A percentile compares a stretch with the other conserved stretches of the same genome.
Evolutionary conservation across 2,113 vertebrate genomes (phyloP).

Genomic region (Cacatua alba): DNA sequence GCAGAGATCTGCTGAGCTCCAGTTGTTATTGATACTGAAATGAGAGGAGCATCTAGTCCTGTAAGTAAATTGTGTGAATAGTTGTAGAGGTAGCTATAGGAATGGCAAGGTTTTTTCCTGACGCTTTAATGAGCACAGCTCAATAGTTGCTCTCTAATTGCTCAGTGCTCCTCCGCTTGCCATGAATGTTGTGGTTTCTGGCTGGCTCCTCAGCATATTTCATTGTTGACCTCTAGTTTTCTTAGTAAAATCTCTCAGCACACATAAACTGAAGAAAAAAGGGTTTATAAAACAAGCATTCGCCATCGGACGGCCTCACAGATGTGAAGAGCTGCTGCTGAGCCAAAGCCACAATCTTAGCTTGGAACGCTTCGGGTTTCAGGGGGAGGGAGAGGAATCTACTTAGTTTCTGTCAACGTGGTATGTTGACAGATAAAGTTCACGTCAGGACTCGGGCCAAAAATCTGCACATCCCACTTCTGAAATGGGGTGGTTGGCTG

Average conservation of each 20-base stretch:
- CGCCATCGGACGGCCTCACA: neutral
- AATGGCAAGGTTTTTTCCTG: neutral
- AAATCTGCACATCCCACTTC: neutral
- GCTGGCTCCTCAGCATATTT: neutral
- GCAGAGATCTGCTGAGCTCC: neutral
- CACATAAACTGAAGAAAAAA: neutral
- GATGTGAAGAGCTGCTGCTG: neutral
- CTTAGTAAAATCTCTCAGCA: neutral
- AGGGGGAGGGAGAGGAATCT: neutral
- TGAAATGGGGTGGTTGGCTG: neutral
- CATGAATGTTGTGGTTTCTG: slow-evolving; percentile 23
- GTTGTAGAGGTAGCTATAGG: neutral
- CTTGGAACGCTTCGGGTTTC: neutral
- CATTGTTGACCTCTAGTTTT: neutral
- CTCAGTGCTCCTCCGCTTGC: neutral
- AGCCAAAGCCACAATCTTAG: neutral
- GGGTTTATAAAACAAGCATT: neutral
- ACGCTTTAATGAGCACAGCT: neutral
- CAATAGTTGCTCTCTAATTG: neutral
- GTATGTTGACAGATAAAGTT: slow-evolving; percentile 32
- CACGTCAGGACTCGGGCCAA: neutral
- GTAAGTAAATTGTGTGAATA: neutral
- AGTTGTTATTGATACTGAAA: neutral
- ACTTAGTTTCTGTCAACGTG: neutral
- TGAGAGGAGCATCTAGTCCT: neutral